phyloP scores from a whole-genome alignment of 1,140 invertebrate genomes.

The Sitophilus oryzae region DNA sequence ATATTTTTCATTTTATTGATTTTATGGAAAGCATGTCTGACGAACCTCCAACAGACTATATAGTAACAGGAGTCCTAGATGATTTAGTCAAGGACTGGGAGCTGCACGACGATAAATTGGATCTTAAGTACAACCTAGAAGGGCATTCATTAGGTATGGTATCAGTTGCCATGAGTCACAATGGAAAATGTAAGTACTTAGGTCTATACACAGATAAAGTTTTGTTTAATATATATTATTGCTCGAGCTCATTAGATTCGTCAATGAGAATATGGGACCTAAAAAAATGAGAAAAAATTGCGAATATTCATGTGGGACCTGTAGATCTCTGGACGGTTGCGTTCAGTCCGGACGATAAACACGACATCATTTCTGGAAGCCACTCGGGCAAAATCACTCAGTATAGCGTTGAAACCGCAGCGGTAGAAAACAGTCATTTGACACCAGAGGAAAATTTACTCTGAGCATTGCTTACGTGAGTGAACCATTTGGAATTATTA shows the following conservation, averaged over 20 bases:
- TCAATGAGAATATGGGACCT: too few species aligned
- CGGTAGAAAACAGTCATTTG: conserved; percentile 80
- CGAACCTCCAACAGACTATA: conserved; percentile 61
- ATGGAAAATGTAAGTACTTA: too few species aligned
- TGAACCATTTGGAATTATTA: too few species aligned
- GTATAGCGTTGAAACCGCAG: too few species aligned
- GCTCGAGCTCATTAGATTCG: too few species aligned
- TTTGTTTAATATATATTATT: conserved; percentile 82
- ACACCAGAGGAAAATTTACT: conserved; percentile 93
- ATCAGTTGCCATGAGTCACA: too few species aligned
- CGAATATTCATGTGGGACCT: conserved; percentile 82
- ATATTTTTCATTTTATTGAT: too few species aligned
- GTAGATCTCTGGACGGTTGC: too few species aligned
- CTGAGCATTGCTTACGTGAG: conserved; percentile 92
- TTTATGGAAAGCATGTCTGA: too few species aligned
- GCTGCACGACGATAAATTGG: conserved; percentile 68
- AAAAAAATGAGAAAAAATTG: conserved; percentile 76
- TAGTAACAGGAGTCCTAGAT: conserved; percentile 90
- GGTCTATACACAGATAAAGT: too few species aligned
- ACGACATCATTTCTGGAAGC: conserved; percentile 89
- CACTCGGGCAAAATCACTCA: too few species aligned
- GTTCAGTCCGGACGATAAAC: conserved; percentile 90
- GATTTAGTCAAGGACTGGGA: too few species aligned
- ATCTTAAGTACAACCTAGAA: conserved; percentile 73
- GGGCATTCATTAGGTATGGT: conserved; percentile 93